These are phyloP conservation scores for Papilio machaon DNA, from an alignment of 1,140 invertebrate species.

Conservation along the genomic window DNA sequence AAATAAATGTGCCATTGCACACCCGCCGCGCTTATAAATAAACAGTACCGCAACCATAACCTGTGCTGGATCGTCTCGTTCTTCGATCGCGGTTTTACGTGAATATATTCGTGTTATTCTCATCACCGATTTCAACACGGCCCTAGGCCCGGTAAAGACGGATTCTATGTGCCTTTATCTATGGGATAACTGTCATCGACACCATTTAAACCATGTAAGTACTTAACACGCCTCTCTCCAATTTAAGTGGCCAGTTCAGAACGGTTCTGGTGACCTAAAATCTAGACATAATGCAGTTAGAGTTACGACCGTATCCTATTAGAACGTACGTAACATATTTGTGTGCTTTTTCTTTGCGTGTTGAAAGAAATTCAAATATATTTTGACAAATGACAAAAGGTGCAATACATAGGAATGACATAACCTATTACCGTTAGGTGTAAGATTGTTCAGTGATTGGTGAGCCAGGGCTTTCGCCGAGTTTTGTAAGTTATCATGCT, in stretches of 20 bases:
- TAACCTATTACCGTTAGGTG: conserved; percentile 40
- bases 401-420: conserved; percentile 43
- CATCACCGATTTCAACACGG: conserved; percentile 16
- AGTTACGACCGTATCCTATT: conserved; percentile 38
- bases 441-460: conserved; percentile 34
- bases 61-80: conserved; percentile 25
- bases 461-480: conserved; percentile 41
- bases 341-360: conserved; percentile 20
- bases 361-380: conserved; percentile 23
- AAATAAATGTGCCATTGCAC: conserved; percentile 36
- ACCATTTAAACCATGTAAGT: conserved; percentile 46
- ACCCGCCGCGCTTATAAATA: conserved; percentile 40
- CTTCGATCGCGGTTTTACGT: conserved; percentile 12
- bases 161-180: conserved; percentile 25
- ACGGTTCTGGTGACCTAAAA: conserved; percentile 58
- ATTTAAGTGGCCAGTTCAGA: conserved; percentile 44
- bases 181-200: conserved; percentile 37
- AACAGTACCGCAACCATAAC: conserved; percentile 35
- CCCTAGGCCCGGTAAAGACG: background rate
- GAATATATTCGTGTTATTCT: conserved; percentile 23
- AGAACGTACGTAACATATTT: conserved; percentile 37
- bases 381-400: conserved; percentile 31
- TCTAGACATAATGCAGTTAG: conserved; percentile 61
- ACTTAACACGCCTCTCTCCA: conserved; percentile 40
- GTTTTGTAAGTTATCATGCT: conserved; percentile 43